Percentiles rank a stretch among this genome's conserved stretches.
Evolutionary conservation across 2,888 invertebrate species (phyloP).

Genomic region (Agrotis clavis): DNA sequence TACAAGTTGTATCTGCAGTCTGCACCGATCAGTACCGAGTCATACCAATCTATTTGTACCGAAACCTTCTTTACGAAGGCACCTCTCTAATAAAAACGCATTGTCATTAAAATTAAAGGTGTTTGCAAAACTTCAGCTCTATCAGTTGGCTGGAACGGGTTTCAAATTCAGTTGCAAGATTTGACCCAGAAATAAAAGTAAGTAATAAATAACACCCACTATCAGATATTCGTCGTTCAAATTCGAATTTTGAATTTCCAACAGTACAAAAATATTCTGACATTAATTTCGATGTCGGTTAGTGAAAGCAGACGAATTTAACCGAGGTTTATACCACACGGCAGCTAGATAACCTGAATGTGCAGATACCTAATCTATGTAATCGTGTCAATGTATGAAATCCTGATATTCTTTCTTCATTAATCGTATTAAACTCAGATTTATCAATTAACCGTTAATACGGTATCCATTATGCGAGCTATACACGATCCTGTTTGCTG

Average conservation of each 20-base stretch:
- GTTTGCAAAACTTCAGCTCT: background rate
- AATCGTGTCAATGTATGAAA: too few relatives aligned
- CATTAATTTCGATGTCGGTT: background rate
- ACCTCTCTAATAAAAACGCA: background rate
- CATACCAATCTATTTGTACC: too few relatives aligned
- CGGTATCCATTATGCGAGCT: too few relatives aligned
- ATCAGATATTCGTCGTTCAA: background rate
- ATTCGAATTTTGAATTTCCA: too few relatives aligned
- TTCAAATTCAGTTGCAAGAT: background rate
- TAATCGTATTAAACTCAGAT: background rate
- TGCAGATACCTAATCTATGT: background rate
- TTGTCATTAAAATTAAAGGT: background rate
- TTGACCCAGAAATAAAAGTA: background rate
- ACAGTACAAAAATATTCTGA: too few relatives aligned
- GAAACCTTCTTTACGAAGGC: too few relatives aligned
- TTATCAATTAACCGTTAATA: too few relatives aligned
- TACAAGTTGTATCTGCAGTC: too few relatives aligned
- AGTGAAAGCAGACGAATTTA: slow-evolving; percentile 1
- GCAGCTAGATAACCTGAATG: background rate
- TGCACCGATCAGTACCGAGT: too few relatives aligned
- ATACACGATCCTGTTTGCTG: too few relatives aligned
- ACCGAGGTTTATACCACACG: background rate
- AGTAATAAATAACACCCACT: background rate
- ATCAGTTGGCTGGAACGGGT: background rate
- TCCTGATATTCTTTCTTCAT: too few relatives aligned